Evolutionary conservation across 2,888 invertebrate genomes (phyloP), one percentile per base, ranked within the genome.

Genomic region (Trachelus iudaicus): DNA sequence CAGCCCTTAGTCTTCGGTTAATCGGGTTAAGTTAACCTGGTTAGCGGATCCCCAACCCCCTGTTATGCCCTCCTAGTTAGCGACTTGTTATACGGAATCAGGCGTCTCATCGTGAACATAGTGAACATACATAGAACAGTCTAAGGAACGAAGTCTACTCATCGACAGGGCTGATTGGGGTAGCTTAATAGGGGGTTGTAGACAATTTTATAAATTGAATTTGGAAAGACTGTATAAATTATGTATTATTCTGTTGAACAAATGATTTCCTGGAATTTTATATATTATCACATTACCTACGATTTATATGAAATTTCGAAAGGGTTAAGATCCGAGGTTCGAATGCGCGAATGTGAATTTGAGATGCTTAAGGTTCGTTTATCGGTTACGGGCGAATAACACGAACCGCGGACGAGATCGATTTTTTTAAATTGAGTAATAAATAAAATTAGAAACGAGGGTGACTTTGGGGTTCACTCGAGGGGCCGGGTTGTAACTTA

Each of bases 371-470:
- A 34, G 31, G 75, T 71, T 80, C 79, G 81, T 83, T 84, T 82
- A 85, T 83, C 79, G 83, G 81, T 81, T 84, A 82, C 84, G 86
- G 84, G 85, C 79, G 83, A 81, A 34, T 34, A 34, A 71, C 71
- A 31, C 71, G 71, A 34, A 71, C 80, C 81, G 81, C 75, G 78
- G 69, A 77, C 77, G 76, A 77, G 82, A 90, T 90, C 88, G 90
- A 91, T 90, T 91, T 56, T 56, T 91, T 91, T 88, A 90, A 91
- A 91, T 91, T 90, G 87, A 87, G 87, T 90, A 90, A 90, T 90
- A 90, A 91, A 90, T 90, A 90, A 89, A 90, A 91, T 91, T 90
- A 90, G 89, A 81, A 80, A 77, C 78, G 85, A 88, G 89, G 90
- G 89, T 90, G 88, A 87, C 84, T 89, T 81, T 78, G 78, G 71